These are phyloP conservation scores for Callosobruchus maculatus DNA, from an alignment of 2,888 invertebrate species.

Conservation along the genomic window DNA sequence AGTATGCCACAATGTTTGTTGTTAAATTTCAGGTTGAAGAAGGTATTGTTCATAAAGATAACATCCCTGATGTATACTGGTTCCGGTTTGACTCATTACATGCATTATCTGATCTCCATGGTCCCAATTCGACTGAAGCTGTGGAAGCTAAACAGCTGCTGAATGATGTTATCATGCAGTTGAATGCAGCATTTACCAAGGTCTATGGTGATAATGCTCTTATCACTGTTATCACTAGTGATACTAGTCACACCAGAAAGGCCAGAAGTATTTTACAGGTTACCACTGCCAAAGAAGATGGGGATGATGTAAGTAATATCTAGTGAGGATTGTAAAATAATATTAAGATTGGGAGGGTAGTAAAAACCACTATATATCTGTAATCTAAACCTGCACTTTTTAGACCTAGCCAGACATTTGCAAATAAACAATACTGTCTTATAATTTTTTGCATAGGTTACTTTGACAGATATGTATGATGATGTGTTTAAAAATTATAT, in stretches of 20 bases:
- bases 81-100: constrained; percentile 62
- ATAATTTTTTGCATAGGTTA: too few relatives aligned
- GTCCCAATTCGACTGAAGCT: constrained; percentile 60
- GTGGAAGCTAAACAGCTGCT: constrained; percentile 64
- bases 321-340: background rate
- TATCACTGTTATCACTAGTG: constrained; percentile 62
- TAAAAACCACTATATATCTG: too few relatives aligned
- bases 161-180: constrained; percentile 53
- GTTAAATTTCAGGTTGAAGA: constrained; percentile 30
- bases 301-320: constrained; percentile 23
- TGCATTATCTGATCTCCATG: constrained; percentile 61
- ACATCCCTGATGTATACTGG: constrained; percentile 63
- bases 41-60: constrained; percentile 53
- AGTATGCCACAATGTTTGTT: too few relatives aligned
- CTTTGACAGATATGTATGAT: too few relatives aligned
- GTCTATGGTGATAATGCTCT: constrained; percentile 59
- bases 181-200: constrained; percentile 56
- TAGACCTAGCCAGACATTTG: too few relatives aligned
- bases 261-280: constrained; percentile 40
- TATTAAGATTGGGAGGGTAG: background rate
- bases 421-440: too few relatives aligned
- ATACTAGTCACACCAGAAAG: constrained; percentile 62
- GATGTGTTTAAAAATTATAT: too few relatives aligned
- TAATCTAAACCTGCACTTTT: too few relatives aligned
- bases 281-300: constrained; percentile 21